These are phyloP conservation scores for Agrilus cyanescens DNA, from an alignment of 2,888 invertebrate species.

Conservation along the genomic window DNA sequence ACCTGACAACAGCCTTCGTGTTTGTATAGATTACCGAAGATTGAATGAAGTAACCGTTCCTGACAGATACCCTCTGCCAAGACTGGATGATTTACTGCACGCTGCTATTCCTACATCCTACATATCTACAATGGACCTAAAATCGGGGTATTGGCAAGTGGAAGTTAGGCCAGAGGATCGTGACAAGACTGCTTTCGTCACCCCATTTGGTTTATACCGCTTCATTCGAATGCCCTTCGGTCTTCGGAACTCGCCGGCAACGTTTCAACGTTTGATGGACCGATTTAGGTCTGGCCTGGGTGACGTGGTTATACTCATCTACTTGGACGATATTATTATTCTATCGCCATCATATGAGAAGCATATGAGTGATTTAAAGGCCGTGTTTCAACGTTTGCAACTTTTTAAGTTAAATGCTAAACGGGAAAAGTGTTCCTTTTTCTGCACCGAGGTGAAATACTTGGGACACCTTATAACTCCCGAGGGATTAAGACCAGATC, in stretches of 20 bases:
- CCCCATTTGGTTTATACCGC: constrained; percentile 23
- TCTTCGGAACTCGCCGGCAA: constrained; percentile 17
- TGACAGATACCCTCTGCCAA: constrained; percentile 26
- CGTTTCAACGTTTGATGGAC: constrained; percentile 20
- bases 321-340: constrained; percentile 21
- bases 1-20: constrained; percentile 12
- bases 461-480: constrained; percentile 12
- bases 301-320: constrained; percentile 15
- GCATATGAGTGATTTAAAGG: constrained; percentile 15
- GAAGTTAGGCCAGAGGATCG: constrained; percentile 5
- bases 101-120: background rate
- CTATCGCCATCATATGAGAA: constrained; percentile 15
- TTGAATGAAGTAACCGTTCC: too few relatives aligned
- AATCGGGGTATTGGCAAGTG: constrained; percentile 7
- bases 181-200: constrained; percentile 13
- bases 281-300: constrained; percentile 14
- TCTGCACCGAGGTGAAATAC: constrained; percentile 1
- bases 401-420: constrained; percentile 14
- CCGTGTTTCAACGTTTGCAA: constrained; percentile 11
- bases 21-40: constrained; percentile 27
- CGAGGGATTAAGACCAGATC: constrained; percentile 13
- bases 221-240: constrained; percentile 19
- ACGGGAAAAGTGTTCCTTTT: constrained; percentile 17
- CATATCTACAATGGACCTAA: constrained; percentile 1
- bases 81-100: constrained; percentile 9